Evolutionary conservation across 1,140 invertebrate genomes (phyloP).

Genomic region (Drosophila setifemur): DNA sequence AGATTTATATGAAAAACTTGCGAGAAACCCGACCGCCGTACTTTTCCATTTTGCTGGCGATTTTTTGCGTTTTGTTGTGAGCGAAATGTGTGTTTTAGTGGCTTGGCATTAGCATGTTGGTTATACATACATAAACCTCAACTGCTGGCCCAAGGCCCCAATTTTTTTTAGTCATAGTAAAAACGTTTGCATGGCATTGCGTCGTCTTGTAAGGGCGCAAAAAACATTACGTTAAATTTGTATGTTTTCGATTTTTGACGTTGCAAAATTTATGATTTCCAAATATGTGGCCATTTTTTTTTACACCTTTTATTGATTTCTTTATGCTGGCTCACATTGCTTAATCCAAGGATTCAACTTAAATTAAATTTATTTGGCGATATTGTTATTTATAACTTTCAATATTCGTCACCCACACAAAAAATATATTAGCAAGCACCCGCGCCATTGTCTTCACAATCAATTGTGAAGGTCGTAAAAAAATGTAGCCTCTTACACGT

Average conservation of each 20-base stretch:
- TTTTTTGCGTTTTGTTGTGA: constrained; percentile 39
- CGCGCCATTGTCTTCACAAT: constrained; percentile 10
- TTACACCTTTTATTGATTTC: background rate
- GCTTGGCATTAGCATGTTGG: constrained; percentile 70
- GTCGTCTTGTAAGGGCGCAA: constrained; percentile 7
- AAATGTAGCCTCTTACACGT: constrained; percentile 50
- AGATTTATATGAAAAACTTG: constrained; percentile 73
- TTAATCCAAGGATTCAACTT: too few relatives aligned
- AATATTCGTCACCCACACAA: background rate
- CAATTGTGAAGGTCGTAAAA: constrained; percentile 49
- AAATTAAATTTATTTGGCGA: background rate
- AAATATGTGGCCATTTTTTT: constrained; percentile 60
- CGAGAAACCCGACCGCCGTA: constrained; percentile 24
- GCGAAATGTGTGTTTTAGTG: constrained; percentile 73
- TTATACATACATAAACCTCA: constrained; percentile 60
- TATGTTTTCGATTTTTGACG: constrained; percentile 40
- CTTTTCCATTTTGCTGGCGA: constrained; percentile 62
- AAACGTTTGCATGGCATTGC: constrained; percentile 46
- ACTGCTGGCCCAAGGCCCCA: constrained; percentile 26
- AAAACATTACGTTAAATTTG: constrained; percentile 23
- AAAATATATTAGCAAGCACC: background rate
- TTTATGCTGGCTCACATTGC: too few relatives aligned
- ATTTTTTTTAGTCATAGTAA: constrained; percentile 12
- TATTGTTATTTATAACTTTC: background rate
- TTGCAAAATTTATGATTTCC: constrained; percentile 54